Conservation (phyloP, 2,797 vertebrate genomes). For the Todus mexicanus region DNA sequence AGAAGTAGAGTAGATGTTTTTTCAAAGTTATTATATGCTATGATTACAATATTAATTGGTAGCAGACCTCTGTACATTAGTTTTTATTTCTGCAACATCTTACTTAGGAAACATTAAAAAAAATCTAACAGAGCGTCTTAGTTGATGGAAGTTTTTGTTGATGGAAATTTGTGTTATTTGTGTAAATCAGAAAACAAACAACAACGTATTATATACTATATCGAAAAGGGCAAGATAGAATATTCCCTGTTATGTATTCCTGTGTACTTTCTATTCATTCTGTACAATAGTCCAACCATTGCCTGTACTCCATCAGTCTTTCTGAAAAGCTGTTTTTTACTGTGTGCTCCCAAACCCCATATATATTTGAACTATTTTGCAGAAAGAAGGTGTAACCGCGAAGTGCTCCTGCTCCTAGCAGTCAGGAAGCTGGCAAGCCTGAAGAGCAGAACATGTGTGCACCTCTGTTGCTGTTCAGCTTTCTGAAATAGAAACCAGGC, state of each 20-base stretch:
- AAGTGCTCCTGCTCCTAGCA: neutral
- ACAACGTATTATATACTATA: neutral
- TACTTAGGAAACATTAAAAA: neutral
- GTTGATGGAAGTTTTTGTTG: neutral
- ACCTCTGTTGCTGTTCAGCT: neutral
- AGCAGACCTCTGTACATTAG: neutral
- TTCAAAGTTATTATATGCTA: neutral
- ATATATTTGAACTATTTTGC: neutral
- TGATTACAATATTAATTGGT: neutral
- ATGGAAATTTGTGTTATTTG: neutral
- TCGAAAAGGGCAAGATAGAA: neutral
- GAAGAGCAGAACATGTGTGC: neutral
- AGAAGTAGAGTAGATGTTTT: neutral
- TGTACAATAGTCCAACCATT: neutral
- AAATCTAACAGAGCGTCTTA: neutral
- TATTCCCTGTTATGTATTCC: neutral
- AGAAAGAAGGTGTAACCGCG: neutral
- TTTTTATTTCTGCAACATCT: neutral
- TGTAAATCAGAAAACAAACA: neutral
- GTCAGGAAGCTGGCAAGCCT: neutral
- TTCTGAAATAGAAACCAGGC: neutral
- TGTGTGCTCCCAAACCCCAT: neutral
- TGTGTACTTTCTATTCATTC: neutral
- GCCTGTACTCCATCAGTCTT: neutral
- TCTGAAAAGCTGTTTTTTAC: neutral